These are phyloP conservation scores for Hoplias malabaricus DNA, from an alignment of 2,113 vertebrate genomes.

Conservation along the genomic window DNA sequence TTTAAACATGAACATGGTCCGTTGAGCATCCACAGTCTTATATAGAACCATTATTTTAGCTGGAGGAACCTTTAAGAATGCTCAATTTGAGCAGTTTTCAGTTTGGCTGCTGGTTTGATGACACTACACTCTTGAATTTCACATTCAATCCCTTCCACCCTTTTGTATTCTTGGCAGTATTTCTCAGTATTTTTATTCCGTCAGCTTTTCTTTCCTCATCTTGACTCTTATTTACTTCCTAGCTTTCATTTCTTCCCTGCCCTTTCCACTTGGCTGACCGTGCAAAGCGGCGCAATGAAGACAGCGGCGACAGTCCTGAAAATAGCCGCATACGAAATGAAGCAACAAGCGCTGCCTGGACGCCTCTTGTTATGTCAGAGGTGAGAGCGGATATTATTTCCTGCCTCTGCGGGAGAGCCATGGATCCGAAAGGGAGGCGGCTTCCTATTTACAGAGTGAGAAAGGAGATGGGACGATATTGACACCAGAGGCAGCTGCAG, in stretches of 20 bases:
- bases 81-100: no score
- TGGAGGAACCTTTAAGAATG: no score
- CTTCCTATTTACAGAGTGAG: background rate
- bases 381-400: constrained; percentile 2
- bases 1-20: no score
- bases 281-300: background rate
- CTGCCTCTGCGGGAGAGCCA: background rate
- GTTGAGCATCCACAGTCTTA: no score
- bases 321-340: background rate
- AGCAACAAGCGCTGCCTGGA: background rate
- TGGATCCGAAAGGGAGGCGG: background rate
- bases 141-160: background rate
- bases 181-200: background rate
- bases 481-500: constrained; percentile 2
- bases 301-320: background rate
- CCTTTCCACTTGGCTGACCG: background rate
- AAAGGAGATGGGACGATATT: constrained; percentile 3
- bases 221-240: constrained; percentile 17
- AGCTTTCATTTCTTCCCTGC: constrained; percentile 9
- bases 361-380: constrained; percentile 5
- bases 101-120: no score
- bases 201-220: background rate
- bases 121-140: background rate
- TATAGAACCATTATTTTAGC: no score
- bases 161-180: background rate